Base-by-base conservation (phyloP, 1,140 invertebrate species). In the Lysiphlebus fabarum region DNA sequence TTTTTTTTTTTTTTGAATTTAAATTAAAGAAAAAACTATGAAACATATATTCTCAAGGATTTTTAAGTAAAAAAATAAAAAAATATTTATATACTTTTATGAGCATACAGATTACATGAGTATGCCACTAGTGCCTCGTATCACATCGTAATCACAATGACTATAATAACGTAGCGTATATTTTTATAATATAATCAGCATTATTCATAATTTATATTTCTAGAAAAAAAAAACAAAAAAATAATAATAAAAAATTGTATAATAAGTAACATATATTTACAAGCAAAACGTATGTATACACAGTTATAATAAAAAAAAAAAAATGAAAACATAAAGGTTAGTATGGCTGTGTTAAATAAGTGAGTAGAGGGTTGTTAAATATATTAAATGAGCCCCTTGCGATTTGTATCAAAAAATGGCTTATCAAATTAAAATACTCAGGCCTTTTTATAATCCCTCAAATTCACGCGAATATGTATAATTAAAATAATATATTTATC, bases 361-460 rank as follows among this genome's bases (percentile, higher is more conserved):
- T 56, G 59, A 54, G 45, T 34, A 61, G 54, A 65, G 69, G 64
- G 64, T 73, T 66, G 70, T 72, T 73, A 71, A 69, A 77, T 73
- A 26, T 26, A 26, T 26, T 26, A 74, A 77, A 75, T 69, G 72
- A 76, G 71, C 72, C 72, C 73, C 73, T 76, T 75, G 74, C 65
- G 75, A 72, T 69, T 71, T 77, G 74, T 77, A 72, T 61, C 70
- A 67, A 73, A 75, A 71, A 73, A 74, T 72, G 73, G 66, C 68
- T 67, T 69, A 73, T 67, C 72, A 72, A 70, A 72, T 68, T 26
- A 26, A 26, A 26, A 26, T 26, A 26, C 17, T 26, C 17, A 26
- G 17, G 4, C 17, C 17, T 26, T 26, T 26, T 26, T 26, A 26
- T 26, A 26, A 26, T 26, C 17, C 17, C 17, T 26, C 17, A 26